Percentiles rank a stretch among this genome's conserved stretches.
Evolutionary conservation across 2,113 vertebrate genomes (phyloP).

Genomic region (Paradoxurus hermaphroditus): DNA sequence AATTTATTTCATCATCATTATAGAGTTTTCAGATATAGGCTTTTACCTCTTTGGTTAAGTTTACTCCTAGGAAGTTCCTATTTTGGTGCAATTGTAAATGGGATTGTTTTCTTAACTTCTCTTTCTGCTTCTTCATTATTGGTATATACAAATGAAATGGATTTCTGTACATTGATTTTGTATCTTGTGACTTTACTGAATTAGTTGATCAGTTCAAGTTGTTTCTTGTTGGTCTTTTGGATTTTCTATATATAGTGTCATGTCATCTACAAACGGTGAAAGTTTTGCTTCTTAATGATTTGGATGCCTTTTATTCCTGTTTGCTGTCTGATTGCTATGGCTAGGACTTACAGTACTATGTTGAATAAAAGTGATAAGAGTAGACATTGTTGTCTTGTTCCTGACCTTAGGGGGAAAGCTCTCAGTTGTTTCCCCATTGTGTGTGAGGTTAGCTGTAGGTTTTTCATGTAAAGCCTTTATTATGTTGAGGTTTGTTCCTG

Average conservation of each 20-base stretch:
- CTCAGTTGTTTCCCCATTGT: neutral
- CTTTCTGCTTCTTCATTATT: neutral
- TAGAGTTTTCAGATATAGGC: neutral
- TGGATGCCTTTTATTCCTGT: neutral
- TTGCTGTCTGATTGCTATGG: neutral
- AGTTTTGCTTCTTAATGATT: neutral
- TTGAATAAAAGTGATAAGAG: neutral
- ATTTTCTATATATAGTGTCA: neutral
- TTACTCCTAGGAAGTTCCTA: neutral
- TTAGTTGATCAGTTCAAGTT: neutral
- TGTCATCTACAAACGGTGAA: neutral
- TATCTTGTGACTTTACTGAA: neutral
- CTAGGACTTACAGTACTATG: neutral
- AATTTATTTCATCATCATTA: neutral
- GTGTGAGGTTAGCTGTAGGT: neutral
- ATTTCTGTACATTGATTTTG: neutral
- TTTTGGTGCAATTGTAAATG: neutral
- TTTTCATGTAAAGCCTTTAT: neutral
- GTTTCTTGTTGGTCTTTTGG: neutral
- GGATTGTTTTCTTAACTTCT: neutral
- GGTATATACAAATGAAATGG: neutral
- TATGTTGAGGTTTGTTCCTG: neutral
- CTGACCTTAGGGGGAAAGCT: neutral
- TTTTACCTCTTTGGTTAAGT: neutral
- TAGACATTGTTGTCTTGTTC: neutral